Base-by-base conservation (phyloP, 2,888 invertebrate species). In the Eupithecia subumbrata region DNA sequence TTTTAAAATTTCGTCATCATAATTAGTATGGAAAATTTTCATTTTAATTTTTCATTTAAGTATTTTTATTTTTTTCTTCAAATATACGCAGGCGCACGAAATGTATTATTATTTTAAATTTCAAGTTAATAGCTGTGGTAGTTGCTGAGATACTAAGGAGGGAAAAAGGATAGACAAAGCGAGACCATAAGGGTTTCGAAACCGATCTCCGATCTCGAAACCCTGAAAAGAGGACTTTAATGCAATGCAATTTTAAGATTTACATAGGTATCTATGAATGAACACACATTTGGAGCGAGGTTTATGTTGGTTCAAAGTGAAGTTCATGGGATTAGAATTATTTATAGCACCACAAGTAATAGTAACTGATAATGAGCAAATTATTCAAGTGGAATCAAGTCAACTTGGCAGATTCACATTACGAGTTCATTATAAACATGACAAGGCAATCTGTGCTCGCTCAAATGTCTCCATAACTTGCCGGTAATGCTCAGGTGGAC, bases 401-500 rank as follows among this genome's bases (percentile, higher is more conserved):
- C 84, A 82, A 84, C 82, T 78, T 80, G 82, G 82, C 86, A 87
- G 87, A 90, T 89, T 91, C 90, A 90, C 85, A 87, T 83, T 82
- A 82, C 82, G 81, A 84, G 85, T 86, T 84, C 86, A 87, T 86
- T 88, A 84, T 82, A 84, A 87, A 88, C 90, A 89, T 88, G 90
- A 90, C 90, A 87, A 60, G 85, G 89, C 89, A 90, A 89, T 88
- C 86, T 86, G 84, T 85, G 88, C 89, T 89, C 84, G 88, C 81
- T 86, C 84, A 84, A 87, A 89, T 89, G 92, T 91, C 90, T 90
- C 89, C 89, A 91, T 90, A 92, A 91, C 90, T 91, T 87, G 84
- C 87, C 82, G 85, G 89, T 89, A 89, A 92, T 89, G 88, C 82
- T 79, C 84, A 81, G 82, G 85, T 83, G 81, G 87, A 87, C 87